Evolutionary conservation across 2,113 vertebrate species (phyloP).

Genomic region (Neolamprologus ventralis): DNA sequence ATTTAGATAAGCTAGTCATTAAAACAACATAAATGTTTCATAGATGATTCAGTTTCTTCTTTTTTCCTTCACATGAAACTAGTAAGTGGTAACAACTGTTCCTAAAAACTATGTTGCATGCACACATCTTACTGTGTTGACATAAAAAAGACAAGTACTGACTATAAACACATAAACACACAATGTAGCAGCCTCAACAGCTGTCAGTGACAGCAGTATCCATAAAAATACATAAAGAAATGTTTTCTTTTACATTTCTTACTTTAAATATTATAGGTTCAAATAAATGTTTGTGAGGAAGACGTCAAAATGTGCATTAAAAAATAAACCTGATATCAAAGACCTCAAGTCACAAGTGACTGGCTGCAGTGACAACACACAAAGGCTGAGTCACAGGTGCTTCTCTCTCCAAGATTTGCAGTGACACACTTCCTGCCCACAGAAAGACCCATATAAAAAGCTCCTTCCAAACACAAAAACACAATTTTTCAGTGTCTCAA

Average conservation of each 20-base stretch:
- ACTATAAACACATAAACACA: not conserved
- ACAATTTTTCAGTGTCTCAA: not conserved
- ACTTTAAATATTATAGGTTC: not conserved
- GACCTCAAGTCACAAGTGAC: not conserved
- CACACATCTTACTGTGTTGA: not conserved
- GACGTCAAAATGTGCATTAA: not conserved
- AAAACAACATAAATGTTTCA: not conserved
- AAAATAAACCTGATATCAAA: not conserved
- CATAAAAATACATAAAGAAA: not conserved
- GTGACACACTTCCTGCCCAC: not conserved
- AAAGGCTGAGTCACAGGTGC: not conserved
- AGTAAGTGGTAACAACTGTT: not conserved
- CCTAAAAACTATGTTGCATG: not conserved
- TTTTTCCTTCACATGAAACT: not conserved
- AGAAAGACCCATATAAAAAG: not conserved
- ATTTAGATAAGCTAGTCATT: not conserved
- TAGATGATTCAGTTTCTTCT: not conserved
- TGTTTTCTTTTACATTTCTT: not conserved
- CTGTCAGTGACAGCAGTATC: not conserved
- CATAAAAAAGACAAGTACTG: not conserved
- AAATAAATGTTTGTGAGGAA: not conserved
- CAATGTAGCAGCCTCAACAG: not conserved
- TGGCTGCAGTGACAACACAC: not conserved
- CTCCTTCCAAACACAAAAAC: not conserved
- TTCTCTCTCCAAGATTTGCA: not conserved